These are phyloP conservation scores for Portunus trituberculatus DNA, from an alignment of 1,140 invertebrate species.

Conservation along the genomic window DNA sequence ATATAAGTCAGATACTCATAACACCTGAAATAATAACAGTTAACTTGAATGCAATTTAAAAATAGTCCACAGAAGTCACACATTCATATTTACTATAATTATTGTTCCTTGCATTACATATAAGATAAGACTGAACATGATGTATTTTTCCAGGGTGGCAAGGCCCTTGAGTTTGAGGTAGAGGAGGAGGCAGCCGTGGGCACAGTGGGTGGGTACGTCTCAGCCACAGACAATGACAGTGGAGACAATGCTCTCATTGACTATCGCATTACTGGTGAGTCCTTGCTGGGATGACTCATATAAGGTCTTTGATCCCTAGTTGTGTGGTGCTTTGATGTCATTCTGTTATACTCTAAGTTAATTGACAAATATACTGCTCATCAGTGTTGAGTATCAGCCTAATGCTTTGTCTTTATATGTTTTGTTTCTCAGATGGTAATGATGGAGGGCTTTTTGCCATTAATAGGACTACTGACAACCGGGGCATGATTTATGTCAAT, in stretches of 20 bases:
- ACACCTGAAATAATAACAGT: too few species aligned
- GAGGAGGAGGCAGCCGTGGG: constrained; percentile 86
- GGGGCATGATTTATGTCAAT: constrained; percentile 84
- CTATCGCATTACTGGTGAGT: constrained; percentile 86
- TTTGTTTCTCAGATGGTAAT: constrained; percentile 84
- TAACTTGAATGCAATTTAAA: too few species aligned
- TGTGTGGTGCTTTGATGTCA: too few species aligned
- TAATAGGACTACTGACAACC: constrained; percentile 85
- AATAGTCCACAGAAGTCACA: too few species aligned
- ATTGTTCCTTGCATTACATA: not conserved
- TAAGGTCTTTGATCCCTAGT: too few species aligned
- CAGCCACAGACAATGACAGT: constrained; percentile 87
- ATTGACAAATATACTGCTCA: too few species aligned
- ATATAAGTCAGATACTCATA: too few species aligned
- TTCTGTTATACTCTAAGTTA: too few species aligned
- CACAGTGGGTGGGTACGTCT: constrained; percentile 85
- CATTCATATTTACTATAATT: not conserved
- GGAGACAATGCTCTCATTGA: constrained; percentile 89
- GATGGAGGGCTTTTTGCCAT: constrained; percentile 86
- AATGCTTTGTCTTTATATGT: not conserved
- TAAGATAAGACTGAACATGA: not conserved
- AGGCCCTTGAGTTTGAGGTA: constrained; percentile 84
- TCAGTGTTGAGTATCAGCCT: too few species aligned
- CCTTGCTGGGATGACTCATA: too few species aligned
- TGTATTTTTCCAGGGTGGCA: constrained; percentile 83